Evolutionary conservation across 2,113 vertebrate species (phyloP), one percentile per base, ranked within the genome.

Genomic region (Corydoras maculifer): DNA sequence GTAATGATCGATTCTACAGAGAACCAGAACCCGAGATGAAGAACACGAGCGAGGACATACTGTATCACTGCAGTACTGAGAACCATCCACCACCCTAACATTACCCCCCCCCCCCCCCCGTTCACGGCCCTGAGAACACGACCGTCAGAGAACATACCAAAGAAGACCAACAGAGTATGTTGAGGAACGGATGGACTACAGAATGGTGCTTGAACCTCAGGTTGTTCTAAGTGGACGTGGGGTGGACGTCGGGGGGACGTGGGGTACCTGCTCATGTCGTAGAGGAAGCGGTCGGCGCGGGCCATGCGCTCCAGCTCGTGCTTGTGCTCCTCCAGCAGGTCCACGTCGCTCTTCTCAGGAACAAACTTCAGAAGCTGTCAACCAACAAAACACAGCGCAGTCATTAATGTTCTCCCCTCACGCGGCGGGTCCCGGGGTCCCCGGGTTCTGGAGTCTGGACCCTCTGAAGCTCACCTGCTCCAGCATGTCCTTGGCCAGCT

Each of bases 401-500:
- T 43, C 4, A 43, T 43, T 43, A 43, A 43, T 5, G 35, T 8
- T 43, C 35, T 5, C 7, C 35, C 35, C 35, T 43, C 35, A 43
- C 35, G 18, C 18, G 18, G 18, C 18, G 18, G 7, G 35, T 43
- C 35, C 35, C 35, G 7, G 35, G 35, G 1, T 43, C 7, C 35
- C 1, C 18, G 18, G 18, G 35, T 4, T 43, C 35, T 43, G 35
- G 35, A 43, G 18, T 25, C 18, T 25, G 18, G 18, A 25, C 18
- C 35, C 35, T 8, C 35, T 8, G 7, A 43, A 43, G 4, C 7
- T 43, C 7, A 99, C 97, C 94, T 99, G 97, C 81, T 99, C 97
- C 81, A 99, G 78, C 97, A 99, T 99, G 83, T 99, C 97, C 84
- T 98, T 99, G 0, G 97, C 94, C 61, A 99, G 92, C 78, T 99